A percentile compares a stretch with the other conserved stretches of the same genome.
Evolutionary conservation across 1,140 invertebrate genomes (phyloP).

Genomic region (Atta texana): DNA sequence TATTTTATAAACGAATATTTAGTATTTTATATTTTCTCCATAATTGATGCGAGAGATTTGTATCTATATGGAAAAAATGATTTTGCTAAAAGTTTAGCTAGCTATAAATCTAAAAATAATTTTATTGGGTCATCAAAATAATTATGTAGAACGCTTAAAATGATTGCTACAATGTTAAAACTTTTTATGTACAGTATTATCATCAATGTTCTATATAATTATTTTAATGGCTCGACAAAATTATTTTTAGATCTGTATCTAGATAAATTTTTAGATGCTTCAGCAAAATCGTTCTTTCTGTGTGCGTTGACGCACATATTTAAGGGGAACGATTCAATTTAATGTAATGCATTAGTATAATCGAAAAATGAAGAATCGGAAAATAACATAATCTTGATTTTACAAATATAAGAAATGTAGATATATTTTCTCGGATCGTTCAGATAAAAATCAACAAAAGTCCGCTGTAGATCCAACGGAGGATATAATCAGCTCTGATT

Average conservation of each 20-base stretch:
- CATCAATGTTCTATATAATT: too few species aligned
- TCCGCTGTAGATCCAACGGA: constrained; percentile 55
- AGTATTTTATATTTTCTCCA: background rate
- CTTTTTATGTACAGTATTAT: too few species aligned
- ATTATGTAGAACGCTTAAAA: too few species aligned
- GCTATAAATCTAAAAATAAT: too few species aligned
- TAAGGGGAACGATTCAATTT: background rate
- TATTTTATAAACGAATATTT: background rate
- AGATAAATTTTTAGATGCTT: too few species aligned
- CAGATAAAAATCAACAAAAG: constrained; percentile 53
- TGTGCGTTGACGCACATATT: background rate
- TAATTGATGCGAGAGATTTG: background rate
- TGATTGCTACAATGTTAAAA: too few species aligned
- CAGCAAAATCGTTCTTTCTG: too few species aligned
- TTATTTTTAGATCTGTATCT: too few species aligned
- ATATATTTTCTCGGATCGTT: constrained; percentile 32
- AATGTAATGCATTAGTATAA: background rate
- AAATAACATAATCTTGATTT: background rate
- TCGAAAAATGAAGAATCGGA: background rate
- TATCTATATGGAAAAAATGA: too few species aligned
- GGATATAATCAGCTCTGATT: constrained; percentile 63
- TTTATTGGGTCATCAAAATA: too few species aligned
- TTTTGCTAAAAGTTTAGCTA: too few species aligned
- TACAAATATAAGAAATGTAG: constrained; percentile 13
- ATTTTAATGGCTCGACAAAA: too few species aligned